Base-by-base conservation (phyloP, 2,797 vertebrate species). In the Mus spretus region DNA sequence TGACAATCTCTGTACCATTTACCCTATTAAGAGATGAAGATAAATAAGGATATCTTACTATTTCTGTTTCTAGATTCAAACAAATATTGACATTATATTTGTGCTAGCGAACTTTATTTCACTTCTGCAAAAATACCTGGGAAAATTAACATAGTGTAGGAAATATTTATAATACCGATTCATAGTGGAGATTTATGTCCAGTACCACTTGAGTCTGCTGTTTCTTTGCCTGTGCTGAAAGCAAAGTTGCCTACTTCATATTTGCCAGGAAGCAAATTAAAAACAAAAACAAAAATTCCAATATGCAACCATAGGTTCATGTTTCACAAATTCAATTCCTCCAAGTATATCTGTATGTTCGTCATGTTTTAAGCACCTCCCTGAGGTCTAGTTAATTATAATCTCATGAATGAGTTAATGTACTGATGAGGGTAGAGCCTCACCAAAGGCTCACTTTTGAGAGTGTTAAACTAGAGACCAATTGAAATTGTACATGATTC, bases 1-100 rank as follows among this genome's bases (percentile, higher is more conserved):
- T 96, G 74, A 96, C 91, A 75, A 75, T 90, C 85, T 78, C 77
- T 81, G 61, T 92, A 75, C 26, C 96, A 92, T 80, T 93, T 72
- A 81, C 96, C 80, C 50, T 93, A 96, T 53, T 31, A 97, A 75
- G 96, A 95, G 95, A 92, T 24, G n/a, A 7, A 91, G 0, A 4
- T 24, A 97, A 95, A 96, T 94, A 95, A 79, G 44, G 1, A 84
- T 34, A 87, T 70, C 6, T 75, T 91, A 17, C 50, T 61, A 15
- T 93, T 34, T 78, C 6, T 80, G 14, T 14, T 81, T 72, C 31
- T 34, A 91, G 2, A 70, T 47, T 83, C 84, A 22, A 94, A 44
- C 17, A 65, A 81, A 89, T 78, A 70, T 85, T 90, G 28, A 11
- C 57, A 67, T 59, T 57, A 72, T 65, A 88, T 44, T 86, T 50